Evolutionary conservation across 2,797 vertebrate genomes (phyloP), one percentile per base, ranked within the genome.

Genomic region (Tamandua tetradactyla): DNA sequence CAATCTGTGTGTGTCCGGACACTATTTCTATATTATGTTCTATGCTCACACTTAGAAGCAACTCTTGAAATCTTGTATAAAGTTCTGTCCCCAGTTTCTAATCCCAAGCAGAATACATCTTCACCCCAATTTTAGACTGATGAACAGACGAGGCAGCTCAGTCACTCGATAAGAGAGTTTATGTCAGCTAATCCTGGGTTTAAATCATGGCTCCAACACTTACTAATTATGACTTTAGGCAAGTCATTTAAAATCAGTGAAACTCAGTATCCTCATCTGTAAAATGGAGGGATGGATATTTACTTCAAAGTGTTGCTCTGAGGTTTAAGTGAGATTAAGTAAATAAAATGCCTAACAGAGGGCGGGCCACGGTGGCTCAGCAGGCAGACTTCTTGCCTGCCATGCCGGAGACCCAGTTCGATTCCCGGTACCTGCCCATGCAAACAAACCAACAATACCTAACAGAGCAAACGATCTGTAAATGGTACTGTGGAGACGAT

Each of bases 1-100:
- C 6, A 1, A 95, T 11, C 8, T 74, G 23, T 62, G 18, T 62
- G 57, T 37, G 40, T 75, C 32, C 55, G 17, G 42, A 25, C 27
- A 61, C 64, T 66, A 44, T 15, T n/a, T 93, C 57, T 42, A 44
- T 40, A 44, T 68, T 83, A 40, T 40, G 62, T 7, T 69, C 52
- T 76, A 69, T 12, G 66, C 25, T 80, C 78, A 75, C 18, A 42
- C 12, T 61, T 55, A 30, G n/a, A 89, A 92, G 62, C 66, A 75
- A 87, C 35, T 57, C 40, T 87, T 85, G 62, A 79, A 89, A 89
- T 3, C 7, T 12, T 71, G 71, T 86, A 92, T 40, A 95, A 85
- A 49, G 75, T 57, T 59, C 69, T 74, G 90, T 93, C 74, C 62
- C 79, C 55, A 17, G 47, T n/a, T 89, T 93, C 80, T 69, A 88